phyloP scores from a whole-genome alignment of 2,797 vertebrate genomes.

The Artibeus lituratus region DNA sequence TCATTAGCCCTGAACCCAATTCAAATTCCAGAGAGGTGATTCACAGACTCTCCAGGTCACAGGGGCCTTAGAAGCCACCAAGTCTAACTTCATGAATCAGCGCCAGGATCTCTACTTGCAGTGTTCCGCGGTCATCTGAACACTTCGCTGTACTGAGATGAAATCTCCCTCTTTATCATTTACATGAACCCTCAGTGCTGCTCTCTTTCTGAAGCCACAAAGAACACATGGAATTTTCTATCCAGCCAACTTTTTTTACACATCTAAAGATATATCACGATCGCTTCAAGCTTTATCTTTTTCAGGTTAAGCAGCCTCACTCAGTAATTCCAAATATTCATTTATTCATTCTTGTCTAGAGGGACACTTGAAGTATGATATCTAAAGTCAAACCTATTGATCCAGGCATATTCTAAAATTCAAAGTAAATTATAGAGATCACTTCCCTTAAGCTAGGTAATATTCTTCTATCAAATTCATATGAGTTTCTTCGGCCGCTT shows the following conservation, averaged over 20 bases:
- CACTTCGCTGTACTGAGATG: not conserved
- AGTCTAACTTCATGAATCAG: not conserved
- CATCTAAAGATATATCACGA: not conserved
- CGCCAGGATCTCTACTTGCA: not conserved
- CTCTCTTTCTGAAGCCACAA: not conserved
- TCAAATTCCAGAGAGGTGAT: slow-evolving; percentile 3
- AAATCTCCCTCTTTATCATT: not conserved
- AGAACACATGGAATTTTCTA: not conserved
- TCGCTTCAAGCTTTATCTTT: not conserved
- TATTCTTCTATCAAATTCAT: not conserved
- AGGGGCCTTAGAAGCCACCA: not conserved
- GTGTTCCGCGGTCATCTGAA: not conserved
- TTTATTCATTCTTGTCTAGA: not conserved
- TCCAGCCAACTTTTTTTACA: not conserved
- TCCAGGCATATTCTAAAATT: not conserved
- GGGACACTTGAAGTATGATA: not conserved
- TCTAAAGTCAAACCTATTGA: not conserved
- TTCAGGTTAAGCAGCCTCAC: not conserved
- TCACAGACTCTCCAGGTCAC: not conserved
- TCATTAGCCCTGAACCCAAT: not conserved
- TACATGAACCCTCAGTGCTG: not conserved
- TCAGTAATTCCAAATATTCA: slow-evolving; percentile 11
- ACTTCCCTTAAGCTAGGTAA: not conserved
- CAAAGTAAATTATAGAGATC: not conserved
- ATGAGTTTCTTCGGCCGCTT: not conserved